Base-by-base conservation (phyloP, 2,888 invertebrate genomes). In the Morpho helenor region DNA sequence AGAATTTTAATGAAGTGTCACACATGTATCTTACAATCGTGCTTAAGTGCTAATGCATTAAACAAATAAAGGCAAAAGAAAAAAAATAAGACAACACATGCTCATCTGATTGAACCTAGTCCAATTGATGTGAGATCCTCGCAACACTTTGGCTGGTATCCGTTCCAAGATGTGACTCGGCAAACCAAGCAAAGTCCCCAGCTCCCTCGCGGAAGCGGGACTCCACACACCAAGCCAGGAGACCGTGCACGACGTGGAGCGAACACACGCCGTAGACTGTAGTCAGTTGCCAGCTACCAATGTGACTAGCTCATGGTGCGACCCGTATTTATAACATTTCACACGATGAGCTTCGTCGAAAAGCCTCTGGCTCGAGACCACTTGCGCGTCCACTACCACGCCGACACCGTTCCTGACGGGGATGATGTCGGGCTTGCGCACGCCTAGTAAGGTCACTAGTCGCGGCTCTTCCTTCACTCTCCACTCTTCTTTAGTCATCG, bases 401-500 rank as follows among this genome's bases (percentile, higher is more conserved):
- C 70, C 72, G 2, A 52, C 61, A 5, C 59, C 68, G 7, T 58
- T 69, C 49, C 43, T 70, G 0, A 8, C 54, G 4, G 73, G 73
- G 0, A 79, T 62, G 3, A 76, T 58, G 48, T 80, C 78, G 0
- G 77, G 77, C 62, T 79, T 80, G 0, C 73, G 57, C 0, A 69
- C 60, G 0, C 75, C 79, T 0, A 46, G 47, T 0, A 57, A 42
- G 0, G 76, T 77, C 7, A 2, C 56, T 10, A 75, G 41, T 0
- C 47, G 55, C 0, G 71, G 69, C 59, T 79, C 76, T 59, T 58
- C 31, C 8, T 61, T 60, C 2, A 76, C 74, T 0, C 22, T 39
- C 70, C 75, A 77, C 2, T 73, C 74, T 8, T 61, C 61, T 7
- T 63, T 57, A 0, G 52, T 8, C 52, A 80, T 61, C 8, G 64